These are phyloP conservation scores for Volucella zonaria DNA, from an alignment of 2,888 invertebrate genomes.

Conservation along the genomic window DNA sequence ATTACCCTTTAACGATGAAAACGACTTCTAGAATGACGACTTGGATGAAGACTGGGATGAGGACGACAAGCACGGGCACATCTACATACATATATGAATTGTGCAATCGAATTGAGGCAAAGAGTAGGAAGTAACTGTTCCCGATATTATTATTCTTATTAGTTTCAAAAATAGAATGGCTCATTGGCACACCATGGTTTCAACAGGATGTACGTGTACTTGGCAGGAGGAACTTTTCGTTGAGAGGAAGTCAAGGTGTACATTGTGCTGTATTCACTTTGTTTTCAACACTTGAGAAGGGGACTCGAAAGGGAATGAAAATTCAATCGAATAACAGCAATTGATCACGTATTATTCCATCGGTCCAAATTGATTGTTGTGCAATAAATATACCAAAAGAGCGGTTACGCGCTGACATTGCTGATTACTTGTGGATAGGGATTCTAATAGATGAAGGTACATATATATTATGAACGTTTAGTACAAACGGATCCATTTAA, in stretches of 20 bases:
- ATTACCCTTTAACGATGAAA: slow-evolving; percentile 50
- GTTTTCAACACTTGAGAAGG: slow-evolving; percentile 49
- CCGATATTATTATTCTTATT: slow-evolving; percentile 60
- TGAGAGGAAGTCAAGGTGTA: slow-evolving; percentile 67
- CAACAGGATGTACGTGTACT: slow-evolving; percentile 12
- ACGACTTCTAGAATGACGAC: background rate
- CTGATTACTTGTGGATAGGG: background rate
- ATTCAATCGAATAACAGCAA: slow-evolving; percentile 28
- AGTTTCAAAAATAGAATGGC: slow-evolving; percentile 55
- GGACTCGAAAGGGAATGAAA: background rate
- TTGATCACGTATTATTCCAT: slow-evolving; percentile 28
- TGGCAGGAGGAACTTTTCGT: slow-evolving; percentile 17
- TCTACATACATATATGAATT: slow-evolving; percentile 45
- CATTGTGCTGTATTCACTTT: slow-evolving; percentile 59
- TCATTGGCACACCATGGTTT: too few species aligned
- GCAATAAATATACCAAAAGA: slow-evolving; percentile 12
- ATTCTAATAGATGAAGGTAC: background rate
- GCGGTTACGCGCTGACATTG: slow-evolving; percentile 18
- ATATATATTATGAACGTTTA: too few species aligned
- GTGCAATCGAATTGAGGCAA: slow-evolving; percentile 57
- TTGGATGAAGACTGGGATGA: slow-evolving; percentile 3
- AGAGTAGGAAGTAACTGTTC: slow-evolving; percentile 25
- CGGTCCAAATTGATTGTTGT: slow-evolving; percentile 50
- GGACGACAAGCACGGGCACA: background rate
- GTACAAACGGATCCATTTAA: too few species aligned